Evolutionary conservation across 2,888 invertebrate species (phyloP).

Genomic region (Phortica magna): DNA sequence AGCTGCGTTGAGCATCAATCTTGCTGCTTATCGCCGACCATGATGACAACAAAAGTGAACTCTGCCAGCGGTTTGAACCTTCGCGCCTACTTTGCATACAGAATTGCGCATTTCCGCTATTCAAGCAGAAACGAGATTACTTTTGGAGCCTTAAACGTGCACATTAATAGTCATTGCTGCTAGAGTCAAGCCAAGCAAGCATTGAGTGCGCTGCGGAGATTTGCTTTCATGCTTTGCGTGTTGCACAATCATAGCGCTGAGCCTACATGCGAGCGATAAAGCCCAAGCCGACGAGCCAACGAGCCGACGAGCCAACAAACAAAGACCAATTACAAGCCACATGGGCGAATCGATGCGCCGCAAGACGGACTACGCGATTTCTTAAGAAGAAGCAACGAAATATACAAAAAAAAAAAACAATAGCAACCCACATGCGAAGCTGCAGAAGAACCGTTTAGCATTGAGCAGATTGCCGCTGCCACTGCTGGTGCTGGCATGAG

Average conservation of each 20-base stretch:
- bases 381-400: background rate
- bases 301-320: background rate
- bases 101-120: conserved; percentile 12
- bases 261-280: conserved; percentile 21
- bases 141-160: background rate
- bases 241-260: conserved; percentile 25
- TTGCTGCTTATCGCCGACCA: background rate
- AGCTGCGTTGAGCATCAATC: background rate
- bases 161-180: background rate
- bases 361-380: background rate
- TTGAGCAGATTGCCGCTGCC: background rate
- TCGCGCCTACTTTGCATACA: conserved; percentile 1
- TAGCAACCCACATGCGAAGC: background rate
- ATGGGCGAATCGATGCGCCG: conserved; percentile 18
- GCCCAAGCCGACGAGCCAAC: background rate
- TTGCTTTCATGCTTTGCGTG: conserved; percentile 18
- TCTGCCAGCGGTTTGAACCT: background rate
- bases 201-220: background rate
- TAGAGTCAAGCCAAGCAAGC: background rate
- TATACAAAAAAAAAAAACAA: background rate
- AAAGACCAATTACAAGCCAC: conserved; percentile 11
- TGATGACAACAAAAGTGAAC: background rate
- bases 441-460: conserved; percentile 8
- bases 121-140: background rate
- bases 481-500: background rate